Percentiles rank a stretch among this genome's conserved stretches.
phyloP scores from a whole-genome alignment of 2,888 invertebrate genomes.

The Nomada fabriciana region DNA sequence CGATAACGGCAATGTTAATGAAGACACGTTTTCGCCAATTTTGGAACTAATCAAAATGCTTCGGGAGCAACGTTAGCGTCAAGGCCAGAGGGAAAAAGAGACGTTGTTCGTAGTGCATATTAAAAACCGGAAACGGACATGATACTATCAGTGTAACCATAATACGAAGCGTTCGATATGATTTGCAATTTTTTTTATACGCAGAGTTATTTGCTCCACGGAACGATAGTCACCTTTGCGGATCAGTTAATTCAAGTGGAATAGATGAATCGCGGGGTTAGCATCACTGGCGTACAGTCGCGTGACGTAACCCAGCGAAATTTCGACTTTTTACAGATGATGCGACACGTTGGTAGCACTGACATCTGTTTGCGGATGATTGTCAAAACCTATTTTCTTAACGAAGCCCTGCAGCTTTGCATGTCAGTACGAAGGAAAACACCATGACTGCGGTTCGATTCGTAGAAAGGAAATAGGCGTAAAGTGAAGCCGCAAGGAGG shows the following conservation, averaged over 20 bases:
- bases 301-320: conserved; percentile 58
- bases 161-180: neutral
- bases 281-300: neutral
- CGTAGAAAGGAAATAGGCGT: conserved; percentile 47
- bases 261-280: conserved; percentile 47
- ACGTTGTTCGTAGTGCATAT: conserved; percentile 22
- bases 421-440: conserved; percentile 57
- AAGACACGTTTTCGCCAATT: neutral
- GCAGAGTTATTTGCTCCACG: neutral
- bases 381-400: conserved; percentile 81
- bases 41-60: conserved; percentile 11
- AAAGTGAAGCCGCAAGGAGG: conserved; percentile 50
- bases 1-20: neutral
- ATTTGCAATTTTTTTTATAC: neutral
- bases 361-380: conserved; percentile 80
- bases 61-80: conserved; percentile 28
- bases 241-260: conserved; percentile 5
- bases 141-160: conserved; percentile 34
- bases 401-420: conserved; percentile 60
- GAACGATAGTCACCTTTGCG: neutral
- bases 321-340: conserved; percentile 20
- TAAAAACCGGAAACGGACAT: conserved; percentile 59
- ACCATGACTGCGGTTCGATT: conserved; percentile 57
- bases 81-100: conserved; percentile 32
- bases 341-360: conserved; percentile 71